A percentile compares a stretch with the other conserved stretches of the same genome.
Conservation (phyloP, 2,113 vertebrate genomes). For the Notothenia coriiceps region DNA sequence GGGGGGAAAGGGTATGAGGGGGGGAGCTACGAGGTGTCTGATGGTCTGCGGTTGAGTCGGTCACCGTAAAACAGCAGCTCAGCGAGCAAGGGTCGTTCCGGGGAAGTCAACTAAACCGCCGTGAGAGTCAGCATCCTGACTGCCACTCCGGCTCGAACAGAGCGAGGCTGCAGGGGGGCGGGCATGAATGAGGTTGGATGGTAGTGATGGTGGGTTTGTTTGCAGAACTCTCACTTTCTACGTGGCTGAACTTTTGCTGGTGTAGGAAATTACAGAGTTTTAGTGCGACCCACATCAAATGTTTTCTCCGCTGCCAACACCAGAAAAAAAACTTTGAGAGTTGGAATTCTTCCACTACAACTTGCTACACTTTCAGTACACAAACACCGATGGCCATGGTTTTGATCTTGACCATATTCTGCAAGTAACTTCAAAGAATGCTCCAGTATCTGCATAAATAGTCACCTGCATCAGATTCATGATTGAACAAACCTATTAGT, state of each 20-base stretch:
- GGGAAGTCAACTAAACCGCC: conserved; percentile 74
- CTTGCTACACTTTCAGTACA: background rate
- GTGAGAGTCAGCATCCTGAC: conserved; percentile 72
- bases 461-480: conserved; percentile 5
- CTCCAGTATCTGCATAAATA: conserved; percentile 6
- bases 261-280: conserved; percentile 43
- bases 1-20: conserved; percentile 11
- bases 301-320: conserved; percentile 10
- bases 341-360: background rate
- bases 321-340: background rate
- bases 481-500: conserved; percentile 18
- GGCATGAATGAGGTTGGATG: too few relatives aligned
- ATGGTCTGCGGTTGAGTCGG: conserved; percentile 54
- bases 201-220: conserved; percentile 12
- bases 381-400: background rate
- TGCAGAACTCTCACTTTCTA: conserved; percentile 30
- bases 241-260: conserved; percentile 25
- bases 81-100: conserved; percentile 54
- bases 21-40: conserved; percentile 70
- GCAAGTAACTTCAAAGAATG: background rate
- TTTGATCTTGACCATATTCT: background rate
- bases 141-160: conserved; percentile 42
- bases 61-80: conserved; percentile 68
- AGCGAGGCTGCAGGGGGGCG: background rate
- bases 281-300: conserved; percentile 15